These are phyloP conservation scores for Desmophyllum pertusum DNA, from an alignment of 92 coral and sea anemone genomes.

Conservation along the genomic window DNA sequence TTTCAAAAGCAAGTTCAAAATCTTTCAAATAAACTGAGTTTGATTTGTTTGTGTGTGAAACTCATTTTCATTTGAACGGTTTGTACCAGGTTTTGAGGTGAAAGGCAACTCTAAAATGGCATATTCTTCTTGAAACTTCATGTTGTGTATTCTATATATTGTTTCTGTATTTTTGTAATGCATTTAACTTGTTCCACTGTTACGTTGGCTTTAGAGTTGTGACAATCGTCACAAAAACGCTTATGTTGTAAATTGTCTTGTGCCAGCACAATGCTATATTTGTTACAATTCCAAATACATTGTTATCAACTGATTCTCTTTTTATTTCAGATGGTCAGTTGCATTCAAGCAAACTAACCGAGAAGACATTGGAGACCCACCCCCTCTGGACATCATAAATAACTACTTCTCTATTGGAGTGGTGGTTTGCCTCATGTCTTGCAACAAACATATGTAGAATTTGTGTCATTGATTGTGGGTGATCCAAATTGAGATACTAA, in stretches of 20 bases:
- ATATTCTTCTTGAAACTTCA: too few species aligned
- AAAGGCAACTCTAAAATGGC: too few species aligned
- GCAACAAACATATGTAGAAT: not conserved
- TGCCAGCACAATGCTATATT: not conserved
- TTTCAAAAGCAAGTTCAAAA: not conserved
- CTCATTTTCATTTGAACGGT: not conserved
- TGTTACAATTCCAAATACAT: not conserved
- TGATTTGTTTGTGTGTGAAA: too few species aligned
- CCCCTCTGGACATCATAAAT: conserved; percentile 94
- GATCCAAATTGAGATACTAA: not conserved
- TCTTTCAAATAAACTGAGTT: not conserved
- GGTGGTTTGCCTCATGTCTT: conserved; percentile 70
- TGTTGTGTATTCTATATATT: too few species aligned
- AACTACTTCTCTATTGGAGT: conserved; percentile 98
- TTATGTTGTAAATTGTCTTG: not conserved
- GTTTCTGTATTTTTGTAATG: too few species aligned
- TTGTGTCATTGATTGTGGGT: not conserved
- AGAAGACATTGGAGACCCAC: conserved; percentile 77
- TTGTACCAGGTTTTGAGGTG: too few species aligned
- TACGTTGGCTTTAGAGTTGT: not conserved
- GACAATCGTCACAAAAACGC: not conserved
- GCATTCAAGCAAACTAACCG: conserved; percentile 55
- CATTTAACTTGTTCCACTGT: too few species aligned
- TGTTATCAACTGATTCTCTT: not conserved
- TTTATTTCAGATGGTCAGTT: conserved; percentile 70